Evolutionary conservation across 2,797 vertebrate species (phyloP).

Genomic region (Phyllotis vaccarum): DNA sequence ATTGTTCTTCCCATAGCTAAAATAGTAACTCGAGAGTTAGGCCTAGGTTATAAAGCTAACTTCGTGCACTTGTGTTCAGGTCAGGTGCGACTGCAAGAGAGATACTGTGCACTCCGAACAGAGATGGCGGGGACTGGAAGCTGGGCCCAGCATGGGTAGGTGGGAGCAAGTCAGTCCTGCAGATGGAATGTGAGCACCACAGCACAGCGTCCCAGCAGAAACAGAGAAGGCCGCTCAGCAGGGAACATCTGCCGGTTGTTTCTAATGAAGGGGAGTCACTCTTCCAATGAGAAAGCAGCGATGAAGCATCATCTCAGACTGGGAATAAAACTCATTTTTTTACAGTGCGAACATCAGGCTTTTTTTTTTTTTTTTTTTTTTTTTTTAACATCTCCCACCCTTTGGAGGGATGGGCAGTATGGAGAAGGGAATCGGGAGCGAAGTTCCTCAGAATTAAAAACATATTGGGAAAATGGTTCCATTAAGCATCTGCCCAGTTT

Average conservation of each 20-base stretch:
- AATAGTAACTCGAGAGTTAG: background rate
- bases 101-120: background rate
- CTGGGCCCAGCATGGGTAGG: too few relatives aligned
- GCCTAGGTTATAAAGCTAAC: background rate
- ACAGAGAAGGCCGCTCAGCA: constrained; percentile 70
- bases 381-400: constrained; percentile 70
- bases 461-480: constrained; percentile 55
- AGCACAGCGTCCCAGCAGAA: constrained; percentile 72
- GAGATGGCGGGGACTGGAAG: background rate
- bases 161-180: background rate
- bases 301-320: constrained; percentile 80
- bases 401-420: constrained; percentile 28
- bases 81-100: background rate
- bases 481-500: constrained; percentile 46
- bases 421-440: constrained; percentile 18
- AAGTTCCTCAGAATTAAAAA: constrained; percentile 61
- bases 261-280: constrained; percentile 79
- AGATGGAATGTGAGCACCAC: constrained; percentile 71
- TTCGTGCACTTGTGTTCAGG: background rate
- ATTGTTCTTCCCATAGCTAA: background rate
- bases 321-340: constrained; percentile 77
- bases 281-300: constrained; percentile 82
- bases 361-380: constrained; percentile 48
- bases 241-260: constrained; percentile 81
- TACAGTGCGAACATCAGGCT: constrained; percentile 52